Percentiles rank a stretch among this genome's conserved stretches.
Conservation (phyloP, 2,113 vertebrate species). For the Sphaerodactylus townsendi region DNA sequence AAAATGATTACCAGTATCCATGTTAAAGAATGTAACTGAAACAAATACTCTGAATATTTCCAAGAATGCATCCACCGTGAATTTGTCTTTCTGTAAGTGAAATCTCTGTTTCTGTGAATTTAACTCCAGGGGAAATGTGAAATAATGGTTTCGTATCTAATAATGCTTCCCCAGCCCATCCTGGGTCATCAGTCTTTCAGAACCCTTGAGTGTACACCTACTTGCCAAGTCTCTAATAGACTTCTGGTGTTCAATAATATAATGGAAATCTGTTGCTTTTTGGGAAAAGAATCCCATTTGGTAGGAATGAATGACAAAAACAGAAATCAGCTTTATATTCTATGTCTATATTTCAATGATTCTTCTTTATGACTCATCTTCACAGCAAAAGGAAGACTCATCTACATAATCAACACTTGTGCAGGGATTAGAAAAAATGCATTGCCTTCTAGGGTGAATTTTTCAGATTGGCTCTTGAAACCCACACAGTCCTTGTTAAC, state of each 20-base stretch:
- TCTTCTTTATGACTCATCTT: constrained; percentile 3
- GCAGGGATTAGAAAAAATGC: neutral
- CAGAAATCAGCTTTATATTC: neutral
- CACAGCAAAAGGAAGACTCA: neutral
- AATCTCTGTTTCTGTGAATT: neutral
- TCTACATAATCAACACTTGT: neutral
- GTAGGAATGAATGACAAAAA: neutral
- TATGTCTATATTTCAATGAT: neutral
- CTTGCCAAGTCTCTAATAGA: neutral
- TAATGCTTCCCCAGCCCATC: neutral
- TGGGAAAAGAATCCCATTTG: neutral
- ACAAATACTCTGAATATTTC: neutral
- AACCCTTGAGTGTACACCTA: neutral
- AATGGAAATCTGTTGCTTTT: neutral
- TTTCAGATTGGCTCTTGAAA: neutral
- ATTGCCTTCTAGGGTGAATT: neutral
- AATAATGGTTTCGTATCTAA: neutral
- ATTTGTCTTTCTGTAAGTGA: neutral
- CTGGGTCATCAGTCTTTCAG: neutral
- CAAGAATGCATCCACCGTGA: neutral
- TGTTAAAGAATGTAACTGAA: neutral
- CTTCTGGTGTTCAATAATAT: neutral
- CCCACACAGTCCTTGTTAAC: neutral
- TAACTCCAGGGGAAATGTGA: neutral
- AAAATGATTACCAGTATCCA: no score